Evolutionary conservation across 2,797 vertebrate species (phyloP), one percentile per base, ranked within the genome.

Genomic region (Cyclopterus lumpus): DNA sequence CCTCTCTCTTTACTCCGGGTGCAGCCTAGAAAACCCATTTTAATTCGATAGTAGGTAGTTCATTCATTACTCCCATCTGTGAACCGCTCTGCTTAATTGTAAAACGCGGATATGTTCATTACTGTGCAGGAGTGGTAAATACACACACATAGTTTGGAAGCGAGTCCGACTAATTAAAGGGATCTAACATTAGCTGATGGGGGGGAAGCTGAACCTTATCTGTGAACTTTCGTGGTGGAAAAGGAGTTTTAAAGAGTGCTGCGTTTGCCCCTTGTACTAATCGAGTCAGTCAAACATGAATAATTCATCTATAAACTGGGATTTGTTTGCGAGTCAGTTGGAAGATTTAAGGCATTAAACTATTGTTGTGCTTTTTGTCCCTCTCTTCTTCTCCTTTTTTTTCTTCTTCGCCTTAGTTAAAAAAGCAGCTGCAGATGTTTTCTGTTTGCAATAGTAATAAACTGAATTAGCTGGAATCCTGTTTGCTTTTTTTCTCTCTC

Each of bases 101-200:
- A 76, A 86, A 78, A 72, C 22, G 77, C 83, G 89, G 86, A 92
- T 90, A 83, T 86, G 76, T 87, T 89, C 77, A 90, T 90, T 88
- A 71, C 73, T 67, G 42, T 4, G 49, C 83, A 71, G 75, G 72
- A 80, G 77, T 63, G 60, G 85, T 84, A 89, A 91, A 89, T 83
- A 84, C 73, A 89, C 81, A 78, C 79, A 79, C 86, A 89, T 89
- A 89, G 84, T 87, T 85, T 65, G 4, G 62, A 80, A 86, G 80
- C 74, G 87, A 89, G 63, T 59, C 11, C 36, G 64, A 80, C 77
- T 92, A 88, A 89, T 93, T 92, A 89, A 92, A 87, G 57, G 77
- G 36, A 91, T 88, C 76, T 77, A 81, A 84, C 88, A 82, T 87
- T 73, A 83, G 87, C 85, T 89, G 87, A 91, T 91, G 87, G 84